Conservation (phyloP, 2,113 vertebrate species). For the Platysteira castanea region DNA sequence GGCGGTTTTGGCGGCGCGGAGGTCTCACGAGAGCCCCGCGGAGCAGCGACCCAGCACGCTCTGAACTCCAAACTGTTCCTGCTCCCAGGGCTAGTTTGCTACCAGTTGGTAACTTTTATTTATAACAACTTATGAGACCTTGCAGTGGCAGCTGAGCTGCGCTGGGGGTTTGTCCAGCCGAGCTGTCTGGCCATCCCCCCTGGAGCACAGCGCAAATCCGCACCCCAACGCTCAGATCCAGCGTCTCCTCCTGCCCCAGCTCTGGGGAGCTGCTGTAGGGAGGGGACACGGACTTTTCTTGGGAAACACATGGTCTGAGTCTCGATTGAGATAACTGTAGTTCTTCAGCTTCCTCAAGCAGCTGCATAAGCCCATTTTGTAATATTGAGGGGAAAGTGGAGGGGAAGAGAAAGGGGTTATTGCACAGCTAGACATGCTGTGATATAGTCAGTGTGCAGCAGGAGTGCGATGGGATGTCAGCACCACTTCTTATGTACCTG, state of each 20-base stretch:
- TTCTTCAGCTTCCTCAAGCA: not conserved
- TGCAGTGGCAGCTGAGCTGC: not conserved
- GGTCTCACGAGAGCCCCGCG: accelerated
- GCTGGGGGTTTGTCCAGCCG: not conserved
- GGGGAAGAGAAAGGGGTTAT: not conserved
- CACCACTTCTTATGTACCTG: not conserved
- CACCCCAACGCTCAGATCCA: not conserved
- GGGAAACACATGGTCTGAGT: accelerated
- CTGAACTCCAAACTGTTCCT: not conserved
- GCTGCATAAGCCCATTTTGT: not conserved
- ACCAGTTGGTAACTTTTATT: not conserved
- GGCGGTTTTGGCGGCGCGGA: accelerated
- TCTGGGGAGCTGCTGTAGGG: not conserved
- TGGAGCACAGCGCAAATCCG: not conserved
- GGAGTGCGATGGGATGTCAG: not conserved
- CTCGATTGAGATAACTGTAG: accelerated
- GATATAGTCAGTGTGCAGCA: not conserved
- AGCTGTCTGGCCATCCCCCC: not conserved
- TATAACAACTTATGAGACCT: not conserved
- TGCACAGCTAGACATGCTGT: accelerated
- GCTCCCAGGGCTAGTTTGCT: not conserved
- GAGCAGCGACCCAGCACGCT: not conserved
- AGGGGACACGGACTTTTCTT: not conserved
- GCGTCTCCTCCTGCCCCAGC: not conserved
- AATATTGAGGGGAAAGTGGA: not conserved